A percentile compares a stretch with the other conserved stretches of the same genome.
phyloP scores from a whole-genome alignment of 1,140 invertebrate genomes.

The Zaprionus tsacasi region DNA sequence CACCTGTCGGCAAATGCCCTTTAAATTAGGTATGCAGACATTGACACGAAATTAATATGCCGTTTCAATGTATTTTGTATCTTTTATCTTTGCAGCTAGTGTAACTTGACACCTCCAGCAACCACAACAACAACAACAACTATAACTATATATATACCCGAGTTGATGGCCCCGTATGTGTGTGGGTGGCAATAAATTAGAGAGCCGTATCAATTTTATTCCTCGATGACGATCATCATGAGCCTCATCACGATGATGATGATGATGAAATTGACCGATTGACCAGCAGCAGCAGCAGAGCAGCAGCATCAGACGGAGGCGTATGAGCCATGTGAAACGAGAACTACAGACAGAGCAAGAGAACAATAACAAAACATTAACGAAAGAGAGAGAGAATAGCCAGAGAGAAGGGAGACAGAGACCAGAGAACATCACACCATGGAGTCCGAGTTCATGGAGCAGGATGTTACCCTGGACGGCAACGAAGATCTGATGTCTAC shows the following conservation, averaged over 20 bases:
- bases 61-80: conserved; percentile 51
- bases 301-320: conserved; percentile 30
- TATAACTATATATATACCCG: conserved; percentile 6
- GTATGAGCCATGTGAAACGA: conserved; percentile 66
- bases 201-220: conserved; percentile 48
- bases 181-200: conserved; percentile 51
- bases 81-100: conserved; percentile 65
- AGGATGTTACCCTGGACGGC: conserved; percentile 60
- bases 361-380: conserved; percentile 12
- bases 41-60: conserved; percentile 52
- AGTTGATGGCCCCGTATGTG: conserved; percentile 40
- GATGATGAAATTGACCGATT: conserved; percentile 45
- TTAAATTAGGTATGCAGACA: conserved; percentile 39
- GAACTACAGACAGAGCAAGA: conserved; percentile 14
- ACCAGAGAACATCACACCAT: conserved; percentile 22
- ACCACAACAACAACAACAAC: conserved; percentile 13
- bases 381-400: conserved; percentile 1
- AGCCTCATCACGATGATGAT: conserved; percentile 14
- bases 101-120: conserved; percentile 62
- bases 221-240: conserved; percentile 21
- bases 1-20: conserved; percentile 36
- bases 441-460: conserved; percentile 58
- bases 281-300: conserved; percentile 36
- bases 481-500: conserved; percentile 71
- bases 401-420: conserved; percentile 4